Percentiles rank a stretch among this genome's conserved stretches.
Evolutionary conservation across 2,797 vertebrate species (phyloP).

Genomic region (Pampus argenteus): DNA sequence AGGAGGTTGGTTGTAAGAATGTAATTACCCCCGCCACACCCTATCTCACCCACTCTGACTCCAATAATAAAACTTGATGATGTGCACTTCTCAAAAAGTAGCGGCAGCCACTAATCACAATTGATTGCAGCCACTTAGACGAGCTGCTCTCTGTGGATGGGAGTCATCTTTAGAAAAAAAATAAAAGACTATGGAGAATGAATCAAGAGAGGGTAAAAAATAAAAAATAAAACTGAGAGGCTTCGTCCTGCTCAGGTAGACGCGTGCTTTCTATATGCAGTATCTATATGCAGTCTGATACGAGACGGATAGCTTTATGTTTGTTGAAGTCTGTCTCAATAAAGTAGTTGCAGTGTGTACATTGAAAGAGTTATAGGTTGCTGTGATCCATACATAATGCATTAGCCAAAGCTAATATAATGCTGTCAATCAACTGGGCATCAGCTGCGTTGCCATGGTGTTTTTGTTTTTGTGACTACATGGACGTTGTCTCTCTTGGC

Average conservation of each 20-base stretch:
- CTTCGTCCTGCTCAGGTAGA: conserved; percentile 25
- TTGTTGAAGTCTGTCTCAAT: neutral
- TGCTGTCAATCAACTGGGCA: neutral
- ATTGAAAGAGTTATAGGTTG: neutral
- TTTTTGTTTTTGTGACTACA: neutral
- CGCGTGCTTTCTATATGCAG: neutral
- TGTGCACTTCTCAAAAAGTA: conserved; percentile 85
- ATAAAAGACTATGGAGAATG: too few relatives aligned
- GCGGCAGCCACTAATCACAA: conserved; percentile 87
- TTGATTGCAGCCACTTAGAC: conserved; percentile 92
- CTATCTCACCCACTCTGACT: conserved; percentile 77
- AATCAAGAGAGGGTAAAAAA: too few relatives aligned
- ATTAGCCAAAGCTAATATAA: neutral
- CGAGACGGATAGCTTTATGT: neutral
- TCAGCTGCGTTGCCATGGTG: neutral
- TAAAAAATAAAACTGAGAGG: too few relatives aligned
- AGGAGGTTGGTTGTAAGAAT: conserved; percentile 70
- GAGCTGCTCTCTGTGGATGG: conserved; percentile 74
- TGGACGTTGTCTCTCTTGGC: neutral
- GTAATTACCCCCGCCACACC: conserved; percentile 78
- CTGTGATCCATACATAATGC: neutral
- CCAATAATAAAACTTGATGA: conserved; percentile 91
- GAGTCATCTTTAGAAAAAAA: too few relatives aligned
- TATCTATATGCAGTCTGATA: neutral
- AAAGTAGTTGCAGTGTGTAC: neutral